Conservation (phyloP, 2,888 invertebrate genomes). For the Heliconius ismenius region DNA sequence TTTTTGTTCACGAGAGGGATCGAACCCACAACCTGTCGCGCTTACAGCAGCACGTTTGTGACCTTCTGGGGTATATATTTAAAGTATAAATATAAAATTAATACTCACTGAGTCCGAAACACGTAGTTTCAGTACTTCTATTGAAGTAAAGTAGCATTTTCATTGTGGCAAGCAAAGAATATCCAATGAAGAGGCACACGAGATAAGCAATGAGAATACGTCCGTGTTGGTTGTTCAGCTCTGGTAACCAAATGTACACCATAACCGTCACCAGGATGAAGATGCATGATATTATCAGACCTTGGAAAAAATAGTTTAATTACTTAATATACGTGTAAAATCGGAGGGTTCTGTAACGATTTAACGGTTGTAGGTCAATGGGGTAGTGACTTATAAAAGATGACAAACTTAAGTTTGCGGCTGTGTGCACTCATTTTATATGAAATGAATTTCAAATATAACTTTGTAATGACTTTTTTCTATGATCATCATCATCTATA, state of each 20-base stretch:
- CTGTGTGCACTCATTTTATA: no score
- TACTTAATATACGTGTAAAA: no score
- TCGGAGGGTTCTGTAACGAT: no score
- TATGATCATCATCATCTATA: no score
- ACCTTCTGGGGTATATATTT: no score
- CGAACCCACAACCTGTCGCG: not conserved
- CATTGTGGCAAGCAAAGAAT: constrained; percentile 5
- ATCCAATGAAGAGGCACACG: constrained; percentile 10
- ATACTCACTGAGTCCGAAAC: constrained; percentile 10
- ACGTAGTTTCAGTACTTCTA: not conserved
- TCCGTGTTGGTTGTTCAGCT: constrained; percentile 16
- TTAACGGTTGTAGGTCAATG: no score
- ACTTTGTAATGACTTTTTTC: no score
- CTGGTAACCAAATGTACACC: constrained; percentile 6
- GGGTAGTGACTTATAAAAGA: no score
- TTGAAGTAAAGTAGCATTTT: constrained; percentile 20
- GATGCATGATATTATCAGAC: constrained; percentile 20
- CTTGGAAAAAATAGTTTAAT: not conserved
- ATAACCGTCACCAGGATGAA: constrained; percentile 16
- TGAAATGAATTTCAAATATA: no score
- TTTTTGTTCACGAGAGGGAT: not conserved
- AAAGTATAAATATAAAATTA: not conserved
- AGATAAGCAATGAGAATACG: constrained; percentile 15
- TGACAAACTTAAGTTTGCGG: no score
- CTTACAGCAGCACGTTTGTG: not conserved